Percentiles rank a stretch among this genome's conserved stretches.
Conservation (phyloP, 1,140 invertebrate species). For the Meloidogyne hapla region DNA sequence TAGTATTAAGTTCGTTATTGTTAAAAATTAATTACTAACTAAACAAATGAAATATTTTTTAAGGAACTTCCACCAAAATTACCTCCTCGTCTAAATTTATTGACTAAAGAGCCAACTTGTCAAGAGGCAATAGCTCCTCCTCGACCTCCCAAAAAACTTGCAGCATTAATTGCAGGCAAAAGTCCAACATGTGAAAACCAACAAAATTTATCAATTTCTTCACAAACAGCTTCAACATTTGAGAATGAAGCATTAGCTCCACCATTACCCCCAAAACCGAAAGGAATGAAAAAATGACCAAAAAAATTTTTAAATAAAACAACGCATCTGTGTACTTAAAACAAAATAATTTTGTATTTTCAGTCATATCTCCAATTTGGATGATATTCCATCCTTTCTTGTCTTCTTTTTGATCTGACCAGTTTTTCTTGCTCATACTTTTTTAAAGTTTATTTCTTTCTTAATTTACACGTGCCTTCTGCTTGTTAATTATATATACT, state of each 20-base stretch:
- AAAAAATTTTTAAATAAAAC: constrained; percentile 1
- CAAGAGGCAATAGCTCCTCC: constrained; percentile 27
- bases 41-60: no score
- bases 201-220: background rate
- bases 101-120: background rate
- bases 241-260: constrained; percentile 16
- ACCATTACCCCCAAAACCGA: constrained; percentile 17
- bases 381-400: background rate
- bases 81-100: constrained; percentile 12
- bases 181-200: constrained; percentile 21
- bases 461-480: background rate
- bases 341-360: background rate
- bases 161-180: background rate
- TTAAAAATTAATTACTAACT: no score
- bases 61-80: constrained; percentile 23
- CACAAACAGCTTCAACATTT: constrained; percentile 2
- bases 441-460: constrained; percentile 15
- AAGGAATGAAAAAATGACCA: background rate
- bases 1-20: no score
- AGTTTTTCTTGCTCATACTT: constrained; percentile 4
- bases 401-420: background rate
- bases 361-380: background rate
- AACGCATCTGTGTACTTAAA: background rate
- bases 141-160: constrained; percentile 27
- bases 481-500: no score